Evolutionary conservation across 2,888 invertebrate genomes (phyloP).

Genomic region (Griposia aprilina): DNA sequence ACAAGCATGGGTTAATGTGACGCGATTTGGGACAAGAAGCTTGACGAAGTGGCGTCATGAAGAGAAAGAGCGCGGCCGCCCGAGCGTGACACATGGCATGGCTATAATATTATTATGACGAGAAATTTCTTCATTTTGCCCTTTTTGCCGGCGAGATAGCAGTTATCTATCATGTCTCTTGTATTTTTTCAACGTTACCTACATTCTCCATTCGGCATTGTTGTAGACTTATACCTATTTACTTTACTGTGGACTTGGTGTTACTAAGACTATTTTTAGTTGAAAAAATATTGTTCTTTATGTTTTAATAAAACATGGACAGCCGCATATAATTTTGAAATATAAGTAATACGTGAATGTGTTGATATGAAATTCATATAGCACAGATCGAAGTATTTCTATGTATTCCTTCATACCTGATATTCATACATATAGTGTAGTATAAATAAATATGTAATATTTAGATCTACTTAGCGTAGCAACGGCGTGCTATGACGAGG

Average conservation of each 20-base stretch:
- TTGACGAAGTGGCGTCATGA: conserved; percentile 77
- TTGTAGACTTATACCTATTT: background rate
- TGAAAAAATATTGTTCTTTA: background rate
- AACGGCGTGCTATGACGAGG: background rate
- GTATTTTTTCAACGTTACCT: conserved; percentile 44
- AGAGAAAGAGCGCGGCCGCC: conserved; percentile 69
- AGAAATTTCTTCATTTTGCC: conserved; percentile 82
- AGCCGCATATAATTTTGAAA: background rate
- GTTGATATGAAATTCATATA: background rate
- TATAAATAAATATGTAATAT: background rate
- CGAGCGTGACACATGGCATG: conserved; percentile 80
- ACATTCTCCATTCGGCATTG: background rate
- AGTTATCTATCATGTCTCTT: conserved; percentile 78
- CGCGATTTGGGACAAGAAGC: conserved; percentile 77
- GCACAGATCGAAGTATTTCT: background rate
- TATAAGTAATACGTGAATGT: background rate
- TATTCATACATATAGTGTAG: background rate
- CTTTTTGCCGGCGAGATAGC: conserved; percentile 78
- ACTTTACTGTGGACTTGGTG: conserved; percentile 5
- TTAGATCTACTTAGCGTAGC: background rate
- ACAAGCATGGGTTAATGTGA: conserved; percentile 77
- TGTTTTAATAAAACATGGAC: conserved; percentile 1
- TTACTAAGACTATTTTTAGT: background rate
- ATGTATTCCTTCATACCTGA: background rate
- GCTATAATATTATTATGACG: conserved; percentile 81